Evolutionary conservation across 1,140 invertebrate genomes (phyloP), one percentile per base, ranked within the genome.

Genomic region (Ostrea edulis): DNA sequence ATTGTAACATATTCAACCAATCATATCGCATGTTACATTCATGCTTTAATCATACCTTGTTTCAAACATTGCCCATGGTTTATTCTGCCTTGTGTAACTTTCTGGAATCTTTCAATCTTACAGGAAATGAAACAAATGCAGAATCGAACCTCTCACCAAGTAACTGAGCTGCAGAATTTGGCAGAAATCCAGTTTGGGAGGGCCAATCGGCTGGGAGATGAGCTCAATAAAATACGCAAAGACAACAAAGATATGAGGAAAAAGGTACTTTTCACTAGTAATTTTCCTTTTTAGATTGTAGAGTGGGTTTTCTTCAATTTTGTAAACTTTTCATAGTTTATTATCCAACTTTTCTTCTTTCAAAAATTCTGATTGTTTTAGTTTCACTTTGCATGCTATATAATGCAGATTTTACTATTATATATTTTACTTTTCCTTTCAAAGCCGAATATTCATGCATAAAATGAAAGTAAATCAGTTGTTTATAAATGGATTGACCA

Each of bases 161-260:
- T 93, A 8, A 84, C 90, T 65, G 93, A 94, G 44, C 88, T 94
- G 12, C 92, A 93, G 85, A 85, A 88, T n/a, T 84, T 94, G n/a
- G 93, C 94, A 83, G 93, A 93, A 87, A 91, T 93, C 51, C 93
- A 94, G 84, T 93, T 92, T 86, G 92, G 91, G 81, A 85, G 92
- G 77, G 93, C 93, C n/a, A 94, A 93, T 82, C 87, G 87, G 82
- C 91, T 94, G 0, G 90, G 90, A 29, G 92, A 91, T 35, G 92
- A 94, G 86, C 89, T 94, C 14, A 88, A 83, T 25, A 90, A 86
- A 86, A 82, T 93, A 44, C 86, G 89, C 71, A 89, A 89, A 71
- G 89, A 89, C 62, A 86, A 84, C 58, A 89, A 89, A 71, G 89
- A 89, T 0, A 68, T 89, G 20, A 89, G 84, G 25, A 90, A 86